Percentiles rank a stretch among this genome's conserved stretches.
Conservation (phyloP, 2,113 vertebrate species). For the rat (Rattus norvegicus) region DNA sequence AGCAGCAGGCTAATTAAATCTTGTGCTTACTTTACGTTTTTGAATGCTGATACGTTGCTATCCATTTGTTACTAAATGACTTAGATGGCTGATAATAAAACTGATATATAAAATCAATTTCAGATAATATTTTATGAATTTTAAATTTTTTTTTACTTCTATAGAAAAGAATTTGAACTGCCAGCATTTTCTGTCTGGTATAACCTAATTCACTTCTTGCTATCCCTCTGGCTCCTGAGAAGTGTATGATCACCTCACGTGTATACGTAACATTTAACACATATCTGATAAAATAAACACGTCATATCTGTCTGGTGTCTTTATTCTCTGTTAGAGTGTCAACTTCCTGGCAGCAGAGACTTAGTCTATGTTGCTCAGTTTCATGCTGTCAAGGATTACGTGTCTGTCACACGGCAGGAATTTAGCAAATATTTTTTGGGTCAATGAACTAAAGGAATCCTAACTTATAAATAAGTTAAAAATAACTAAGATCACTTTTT, state of each 20-base stretch:
- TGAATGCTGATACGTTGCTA: background rate
- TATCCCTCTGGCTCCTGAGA: background rate
- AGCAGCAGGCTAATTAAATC: background rate
- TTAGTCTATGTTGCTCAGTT: background rate
- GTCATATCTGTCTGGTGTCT: background rate
- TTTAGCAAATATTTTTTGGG: background rate
- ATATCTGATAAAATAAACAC: background rate
- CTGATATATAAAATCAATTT: background rate
- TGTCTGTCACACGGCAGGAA: background rate
- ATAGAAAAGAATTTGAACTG: background rate
- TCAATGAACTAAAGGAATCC: slow-evolving; percentile 13
- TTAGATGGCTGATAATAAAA: background rate
- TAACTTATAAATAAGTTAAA: background rate
- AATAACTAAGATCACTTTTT: background rate
- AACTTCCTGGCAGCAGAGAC: background rate
- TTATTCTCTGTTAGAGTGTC: background rate
- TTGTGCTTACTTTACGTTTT: background rate
- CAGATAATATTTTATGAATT: background rate
- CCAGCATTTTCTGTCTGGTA: background rate
- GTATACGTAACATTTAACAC: background rate
- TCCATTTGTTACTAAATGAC: background rate
- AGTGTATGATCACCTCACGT: background rate
- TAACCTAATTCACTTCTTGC: background rate
- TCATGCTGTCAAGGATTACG: background rate
- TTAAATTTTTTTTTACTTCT: background rate